Base-by-base conservation (phyloP, 2,888 invertebrate species). In the Acronicta aceris region DNA sequence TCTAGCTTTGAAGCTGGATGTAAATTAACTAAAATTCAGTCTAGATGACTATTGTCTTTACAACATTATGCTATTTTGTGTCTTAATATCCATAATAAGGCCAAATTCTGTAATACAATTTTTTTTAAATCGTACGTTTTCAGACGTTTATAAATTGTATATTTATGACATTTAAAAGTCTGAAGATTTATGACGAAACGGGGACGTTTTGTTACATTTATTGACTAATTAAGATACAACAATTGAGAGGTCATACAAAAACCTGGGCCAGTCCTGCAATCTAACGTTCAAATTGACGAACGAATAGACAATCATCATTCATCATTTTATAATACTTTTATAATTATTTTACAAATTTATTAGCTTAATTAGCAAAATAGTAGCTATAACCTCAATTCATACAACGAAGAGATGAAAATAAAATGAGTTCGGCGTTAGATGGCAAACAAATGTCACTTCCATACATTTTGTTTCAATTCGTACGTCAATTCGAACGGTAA, bases 11-110 rank as follows among this genome's bases (percentile, higher is more conserved):
- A 70, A 70, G 61, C 70, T 38, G 57, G 8, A 17, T 54, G 45
- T 45, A 51, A 48, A 16, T 48, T 30, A 71, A 71, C n/a, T 52
- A 59, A 40, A 54, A 43, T 42, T 49, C 40, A 15, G 45, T 36
- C 30, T 62, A 59, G 60, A 63, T 38, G 50, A 60, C 65, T 59
- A 67, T 56, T 58, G 49, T 63, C 63, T 65, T 61, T 50, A 73
- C 42, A 63, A 59, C 41, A 63, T 74, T 65, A 75, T 62, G 56
- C 59, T 75, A 75, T 60, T 62, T 58, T 59, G 51, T 51, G 36
- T 57, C 67, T 75, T 65, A 70, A 72, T 43, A 65, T 74, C 58
- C 54, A 49, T 75, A 75, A 63, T 75, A 75, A 75, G 75, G 75
- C 75, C 64, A 68, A 71, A 55, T 67, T 73, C 48, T 54, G 69